Evolutionary conservation across 1,140 invertebrate genomes (phyloP).

Genomic region (Proctacanthus coquilletti): DNA sequence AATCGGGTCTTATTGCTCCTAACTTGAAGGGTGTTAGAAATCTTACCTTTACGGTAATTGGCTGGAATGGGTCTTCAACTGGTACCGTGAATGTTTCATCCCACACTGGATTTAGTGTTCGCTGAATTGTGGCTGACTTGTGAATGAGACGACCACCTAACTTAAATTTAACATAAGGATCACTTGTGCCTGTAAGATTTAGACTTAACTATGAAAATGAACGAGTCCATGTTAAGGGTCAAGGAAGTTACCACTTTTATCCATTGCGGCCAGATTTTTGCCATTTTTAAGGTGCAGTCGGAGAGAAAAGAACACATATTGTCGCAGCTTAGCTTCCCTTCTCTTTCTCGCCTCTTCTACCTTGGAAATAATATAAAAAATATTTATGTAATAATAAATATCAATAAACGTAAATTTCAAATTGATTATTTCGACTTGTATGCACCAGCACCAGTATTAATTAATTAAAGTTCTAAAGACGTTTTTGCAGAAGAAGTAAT

Average conservation of each 20-base stretch:
- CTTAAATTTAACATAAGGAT: slow-evolving; percentile 98
- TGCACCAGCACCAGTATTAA: too few species aligned
- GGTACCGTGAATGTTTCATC: slow-evolving; percentile 90
- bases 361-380: too few species aligned
- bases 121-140: slow-evolving; percentile 82
- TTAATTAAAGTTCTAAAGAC: too few species aligned
- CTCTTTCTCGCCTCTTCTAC: slow-evolving; percentile 43
- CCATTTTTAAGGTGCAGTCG: slow-evolving; percentile 76
- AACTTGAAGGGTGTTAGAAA: slow-evolving; percentile 1
- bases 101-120: slow-evolving; percentile 87
- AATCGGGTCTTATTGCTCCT: slow-evolving; percentile 9
- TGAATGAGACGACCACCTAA: slow-evolving; percentile 74
- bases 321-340: slow-evolving; percentile 53
- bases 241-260: slow-evolving; percentile 89
- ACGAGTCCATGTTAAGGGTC: too few species aligned
- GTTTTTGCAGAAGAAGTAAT: too few species aligned
- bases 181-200: slow-evolving; percentile 83
- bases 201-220: too few species aligned
- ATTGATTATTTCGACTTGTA: too few species aligned
- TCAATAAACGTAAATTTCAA: too few species aligned
- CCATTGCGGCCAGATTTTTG: slow-evolving; percentile 78
- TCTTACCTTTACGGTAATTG: slow-evolving; percentile 70
- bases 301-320: slow-evolving; percentile 81
- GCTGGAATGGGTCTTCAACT: slow-evolving; percentile 83
- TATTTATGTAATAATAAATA: too few species aligned